These are phyloP conservation scores for Notodonta dromedarius DNA, from an alignment of 2,888 invertebrate genomes.

Conservation along the genomic window DNA sequence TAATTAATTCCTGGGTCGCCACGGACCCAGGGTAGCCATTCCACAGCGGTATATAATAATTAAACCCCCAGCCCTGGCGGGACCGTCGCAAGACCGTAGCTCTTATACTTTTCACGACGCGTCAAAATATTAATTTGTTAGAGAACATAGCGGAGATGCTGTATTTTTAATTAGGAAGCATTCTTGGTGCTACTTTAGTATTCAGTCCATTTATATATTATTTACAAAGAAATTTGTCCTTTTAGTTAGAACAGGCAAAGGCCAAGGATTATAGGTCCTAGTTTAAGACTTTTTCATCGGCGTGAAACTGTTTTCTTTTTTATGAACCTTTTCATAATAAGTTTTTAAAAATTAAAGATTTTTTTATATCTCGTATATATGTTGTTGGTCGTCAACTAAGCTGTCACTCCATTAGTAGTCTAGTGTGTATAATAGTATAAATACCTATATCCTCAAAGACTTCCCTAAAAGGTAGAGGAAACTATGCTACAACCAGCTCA, in stretches of 20 bases:
- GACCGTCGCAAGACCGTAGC: constrained; percentile 9
- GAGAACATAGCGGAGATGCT: constrained; percentile 12
- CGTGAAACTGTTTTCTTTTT: too few species aligned
- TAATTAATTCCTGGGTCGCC: constrained; percentile 22
- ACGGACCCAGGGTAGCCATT: constrained; percentile 20
- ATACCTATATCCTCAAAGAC: too few species aligned
- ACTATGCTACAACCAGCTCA: background rate
- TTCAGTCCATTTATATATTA: background rate
- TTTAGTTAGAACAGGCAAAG: too few species aligned
- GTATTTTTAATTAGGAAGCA: constrained; percentile 14
- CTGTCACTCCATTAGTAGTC: too few species aligned
- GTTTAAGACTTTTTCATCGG: too few species aligned
- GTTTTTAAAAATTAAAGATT: too few species aligned
- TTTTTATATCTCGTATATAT: too few species aligned
- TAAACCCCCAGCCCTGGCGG: constrained; percentile 21
- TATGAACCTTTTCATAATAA: too few species aligned
- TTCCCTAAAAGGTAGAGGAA: too few species aligned
- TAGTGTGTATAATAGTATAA: too few species aligned
- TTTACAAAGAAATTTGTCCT: background rate
- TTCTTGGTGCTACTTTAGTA: background rate
- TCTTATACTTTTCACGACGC: constrained; percentile 35
- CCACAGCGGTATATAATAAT: constrained; percentile 27
- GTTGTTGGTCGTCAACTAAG: too few species aligned
- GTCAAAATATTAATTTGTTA: constrained; percentile 32
- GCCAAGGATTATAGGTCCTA: too few species aligned